A percentile compares a stretch with the other conserved stretches of the same genome.
phyloP scores from a whole-genome alignment of 1,140 invertebrate genomes.

The Zaprionus camerounensis region DNA sequence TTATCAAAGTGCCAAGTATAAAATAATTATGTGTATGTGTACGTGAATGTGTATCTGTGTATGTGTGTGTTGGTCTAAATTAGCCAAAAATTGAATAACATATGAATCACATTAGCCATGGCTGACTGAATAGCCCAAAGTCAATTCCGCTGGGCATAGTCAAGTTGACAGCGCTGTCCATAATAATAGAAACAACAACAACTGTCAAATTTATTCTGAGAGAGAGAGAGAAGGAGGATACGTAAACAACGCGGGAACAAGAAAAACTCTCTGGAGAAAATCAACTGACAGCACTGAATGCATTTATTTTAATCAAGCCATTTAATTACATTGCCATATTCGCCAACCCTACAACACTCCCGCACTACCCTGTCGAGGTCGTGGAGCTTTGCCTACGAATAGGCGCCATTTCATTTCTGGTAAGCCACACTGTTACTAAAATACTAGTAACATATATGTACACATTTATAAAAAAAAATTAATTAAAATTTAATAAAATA shows the following conservation, averaged over 20 bases:
- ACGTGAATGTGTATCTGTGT: neutral
- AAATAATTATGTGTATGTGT: neutral
- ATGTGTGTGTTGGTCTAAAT: neutral
- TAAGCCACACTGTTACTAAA: constrained; percentile 25
- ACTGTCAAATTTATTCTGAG: constrained; percentile 14
- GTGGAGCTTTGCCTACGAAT: constrained; percentile 5
- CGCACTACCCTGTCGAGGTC: neutral
- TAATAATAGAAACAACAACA: constrained; percentile 11
- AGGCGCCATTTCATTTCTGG: constrained; percentile 47
- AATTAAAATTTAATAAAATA: too few relatives aligned
- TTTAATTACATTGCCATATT: constrained; percentile 42
- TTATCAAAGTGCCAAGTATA: constrained; percentile 29
- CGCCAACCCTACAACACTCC: neutral
- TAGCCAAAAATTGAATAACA: neutral
- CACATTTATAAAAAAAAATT: neutral
- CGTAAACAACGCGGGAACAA: neutral
- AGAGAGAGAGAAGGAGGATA: neutral
- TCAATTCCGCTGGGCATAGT: constrained; percentile 13
- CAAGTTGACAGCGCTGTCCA: constrained; percentile 9
- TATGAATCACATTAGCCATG: constrained; percentile 12
- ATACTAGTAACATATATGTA: neutral
- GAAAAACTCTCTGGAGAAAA: constrained; percentile 19
- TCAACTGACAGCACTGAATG: constrained; percentile 23
- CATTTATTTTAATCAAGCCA: constrained; percentile 53
- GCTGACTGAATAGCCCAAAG: neutral